A percentile compares a stretch with the other conserved stretches of the same genome.
Conservation (phyloP, 2,113 vertebrate genomes). For the Dipodomys merriami region DNA sequence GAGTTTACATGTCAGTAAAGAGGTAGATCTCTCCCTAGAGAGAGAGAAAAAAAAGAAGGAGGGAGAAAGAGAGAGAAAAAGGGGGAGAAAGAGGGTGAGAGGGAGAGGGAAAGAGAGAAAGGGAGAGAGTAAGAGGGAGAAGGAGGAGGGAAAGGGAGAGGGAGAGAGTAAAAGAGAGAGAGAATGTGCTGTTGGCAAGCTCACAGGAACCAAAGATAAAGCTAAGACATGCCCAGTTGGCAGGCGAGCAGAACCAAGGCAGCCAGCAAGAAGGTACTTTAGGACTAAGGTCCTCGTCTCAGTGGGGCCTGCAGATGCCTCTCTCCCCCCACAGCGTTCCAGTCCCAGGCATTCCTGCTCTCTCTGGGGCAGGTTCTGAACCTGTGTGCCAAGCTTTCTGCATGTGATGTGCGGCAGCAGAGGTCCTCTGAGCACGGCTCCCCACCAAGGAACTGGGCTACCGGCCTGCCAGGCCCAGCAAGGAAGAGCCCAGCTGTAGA, state of each 20-base stretch:
- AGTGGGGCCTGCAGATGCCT: neutral
- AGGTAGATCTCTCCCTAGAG: too few species aligned
- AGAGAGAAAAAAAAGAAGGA: too few species aligned
- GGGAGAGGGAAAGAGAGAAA: too few species aligned
- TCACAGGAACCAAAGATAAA: neutral
- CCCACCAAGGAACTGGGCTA: neutral
- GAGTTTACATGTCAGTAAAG: too few species aligned
- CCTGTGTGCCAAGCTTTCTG: rapidly evolving
- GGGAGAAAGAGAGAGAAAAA: too few species aligned
- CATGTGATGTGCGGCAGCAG: neutral
- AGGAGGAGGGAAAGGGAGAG: too few species aligned
- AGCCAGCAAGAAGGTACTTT: neutral
- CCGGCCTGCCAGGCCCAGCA: neutral
- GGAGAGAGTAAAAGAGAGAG: too few species aligned
- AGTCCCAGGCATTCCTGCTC: neutral
- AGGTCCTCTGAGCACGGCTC: rapidly evolving
- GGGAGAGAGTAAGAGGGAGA: too few species aligned
- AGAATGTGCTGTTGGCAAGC: neutral
- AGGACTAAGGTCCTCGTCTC: neutral
- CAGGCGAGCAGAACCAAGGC: neutral
- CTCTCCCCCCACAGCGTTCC: neutral
- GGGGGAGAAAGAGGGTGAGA: too few species aligned
- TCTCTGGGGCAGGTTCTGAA: neutral
- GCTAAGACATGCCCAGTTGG: neutral
- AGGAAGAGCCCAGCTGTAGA: neutral